phyloP scores from a whole-genome alignment of 1,140 invertebrate genomes.

The Harlomillsia oculata region DNA sequence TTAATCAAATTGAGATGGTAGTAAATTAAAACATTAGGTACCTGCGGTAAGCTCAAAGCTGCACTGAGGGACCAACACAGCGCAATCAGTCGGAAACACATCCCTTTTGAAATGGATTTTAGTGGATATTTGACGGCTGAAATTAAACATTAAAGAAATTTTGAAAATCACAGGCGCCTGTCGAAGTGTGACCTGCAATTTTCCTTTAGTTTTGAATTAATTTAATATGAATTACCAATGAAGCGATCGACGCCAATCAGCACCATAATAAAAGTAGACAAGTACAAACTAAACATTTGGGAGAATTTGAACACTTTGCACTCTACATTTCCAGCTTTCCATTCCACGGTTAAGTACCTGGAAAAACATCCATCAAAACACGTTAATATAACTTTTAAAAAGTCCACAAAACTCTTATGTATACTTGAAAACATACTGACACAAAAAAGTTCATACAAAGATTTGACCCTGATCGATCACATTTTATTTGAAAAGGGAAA shows the following conservation, averaged over 20 bases:
- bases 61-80: slow-evolving; percentile 59
- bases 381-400: not conserved
- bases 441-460: not conserved
- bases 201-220: not conserved
- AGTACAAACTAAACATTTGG: slow-evolving; percentile 69
- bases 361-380: slow-evolving; percentile 8
- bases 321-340: slow-evolving; percentile 61
- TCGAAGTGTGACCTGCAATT: not conserved
- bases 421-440: not conserved
- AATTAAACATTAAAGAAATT: not conserved
- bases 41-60: slow-evolving; percentile 69
- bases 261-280: slow-evolving; percentile 73
- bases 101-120: slow-evolving; percentile 54
- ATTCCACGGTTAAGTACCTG: slow-evolving; percentile 59
- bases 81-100: slow-evolving; percentile 51
- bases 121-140: slow-evolving; percentile 68
- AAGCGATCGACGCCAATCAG: slow-evolving; percentile 71
- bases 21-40: slow-evolving; percentile 39
- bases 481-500: too few relatives aligned
- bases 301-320: slow-evolving; percentile 74
- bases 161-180: not conserved
- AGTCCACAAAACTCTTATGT: not conserved
- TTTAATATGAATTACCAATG: slow-evolving; percentile 39
- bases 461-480: too few relatives aligned
- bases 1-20: not conserved